phyloP scores from a whole-genome alignment of 2,888 invertebrate species.

The Caenorhabditis sp. region DNA sequence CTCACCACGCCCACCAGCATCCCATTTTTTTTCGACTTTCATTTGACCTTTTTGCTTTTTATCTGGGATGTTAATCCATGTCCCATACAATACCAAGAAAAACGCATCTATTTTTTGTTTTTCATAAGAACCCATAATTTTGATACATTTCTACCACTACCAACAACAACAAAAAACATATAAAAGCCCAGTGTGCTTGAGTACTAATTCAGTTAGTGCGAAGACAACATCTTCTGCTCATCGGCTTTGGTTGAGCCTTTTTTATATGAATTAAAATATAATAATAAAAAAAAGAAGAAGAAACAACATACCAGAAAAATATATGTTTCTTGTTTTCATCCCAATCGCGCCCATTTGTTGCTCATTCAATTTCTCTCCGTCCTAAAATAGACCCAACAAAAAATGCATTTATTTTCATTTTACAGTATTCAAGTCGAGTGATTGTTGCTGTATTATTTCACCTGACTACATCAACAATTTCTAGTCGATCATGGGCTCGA shows the following conservation, averaged over 20 bases:
- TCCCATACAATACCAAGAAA: too few species aligned
- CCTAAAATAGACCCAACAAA: background rate
- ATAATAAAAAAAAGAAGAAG: background rate
- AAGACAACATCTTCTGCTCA: slow-evolving; percentile 26
- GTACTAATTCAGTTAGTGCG: slow-evolving; percentile 35
- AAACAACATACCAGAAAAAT: too few species aligned
- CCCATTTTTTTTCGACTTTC: background rate
- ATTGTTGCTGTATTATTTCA: slow-evolving; percentile 17
- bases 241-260: background rate
- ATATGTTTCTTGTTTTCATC: background rate
- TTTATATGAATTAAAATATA: background rate
- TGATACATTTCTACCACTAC: background rate
- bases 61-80: background rate
- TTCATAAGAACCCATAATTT: background rate
- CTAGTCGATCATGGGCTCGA: slow-evolving; percentile 51
- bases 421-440: slow-evolving; percentile 41
- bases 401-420: background rate
- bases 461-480: slow-evolving; percentile 19
- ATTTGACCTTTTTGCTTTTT: slow-evolving; percentile 4
- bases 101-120: background rate
- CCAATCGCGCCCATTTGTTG: background rate
- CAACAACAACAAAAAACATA: slow-evolving; percentile 9
- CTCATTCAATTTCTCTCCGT: background rate
- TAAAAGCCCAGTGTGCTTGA: slow-evolving; percentile 21
- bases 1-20: slow-evolving; percentile 35